Percentiles rank a stretch among this genome's conserved stretches.
Conservation (phyloP, 2,888 invertebrate species). For the Clusia tigrina region DNA sequence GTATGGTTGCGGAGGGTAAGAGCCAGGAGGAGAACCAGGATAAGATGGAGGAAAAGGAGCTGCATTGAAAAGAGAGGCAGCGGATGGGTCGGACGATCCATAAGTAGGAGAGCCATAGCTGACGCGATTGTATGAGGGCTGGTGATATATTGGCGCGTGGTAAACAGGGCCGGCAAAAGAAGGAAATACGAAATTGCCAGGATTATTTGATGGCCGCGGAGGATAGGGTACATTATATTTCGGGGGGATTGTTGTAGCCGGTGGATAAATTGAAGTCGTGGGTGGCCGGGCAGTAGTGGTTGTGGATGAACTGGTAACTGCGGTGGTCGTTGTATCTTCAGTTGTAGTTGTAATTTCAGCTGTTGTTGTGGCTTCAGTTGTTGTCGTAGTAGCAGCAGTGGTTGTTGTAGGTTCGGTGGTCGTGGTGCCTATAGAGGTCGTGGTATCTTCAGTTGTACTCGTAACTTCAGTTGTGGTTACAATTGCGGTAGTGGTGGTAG, state of each 20-base stretch:
- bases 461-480: background rate
- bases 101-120: background rate
- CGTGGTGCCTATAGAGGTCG: background rate
- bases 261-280: background rate
- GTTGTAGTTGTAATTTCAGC: background rate
- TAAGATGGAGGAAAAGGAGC: background rate
- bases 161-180: background rate
- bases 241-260: too few species aligned
- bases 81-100: background rate
- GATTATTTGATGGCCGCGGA: constrained; percentile 2
- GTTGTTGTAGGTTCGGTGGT: background rate
- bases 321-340: constrained; percentile 8
- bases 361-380: constrained; percentile 8
- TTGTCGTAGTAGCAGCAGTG: background rate
- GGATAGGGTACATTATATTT: too few species aligned
- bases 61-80: too few species aligned
- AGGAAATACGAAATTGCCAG: background rate
- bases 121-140: constrained; percentile 3
- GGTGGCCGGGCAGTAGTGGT: background rate
- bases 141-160: constrained; percentile 7
- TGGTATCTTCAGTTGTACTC: constrained; percentile 6
- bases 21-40: background rate
- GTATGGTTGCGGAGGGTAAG: too few species aligned
- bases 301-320: too few species aligned
- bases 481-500: background rate